Conservation (phyloP, 2,888 invertebrate genomes). For the Rhynchonema sp. region DNA sequence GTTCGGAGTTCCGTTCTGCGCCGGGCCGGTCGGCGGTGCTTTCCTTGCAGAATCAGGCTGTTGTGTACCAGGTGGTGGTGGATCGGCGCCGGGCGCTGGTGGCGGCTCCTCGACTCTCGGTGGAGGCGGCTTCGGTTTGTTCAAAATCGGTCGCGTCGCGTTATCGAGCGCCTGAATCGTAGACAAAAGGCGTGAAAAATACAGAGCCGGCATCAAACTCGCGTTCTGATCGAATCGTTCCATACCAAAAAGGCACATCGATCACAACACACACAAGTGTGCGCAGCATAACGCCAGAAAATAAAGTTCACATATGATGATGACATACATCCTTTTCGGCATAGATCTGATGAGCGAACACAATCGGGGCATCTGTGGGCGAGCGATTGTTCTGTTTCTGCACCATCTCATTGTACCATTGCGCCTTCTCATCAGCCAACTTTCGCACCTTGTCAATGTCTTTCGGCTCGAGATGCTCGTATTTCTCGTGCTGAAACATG, state of each 20-base stretch:
- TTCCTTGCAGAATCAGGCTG: background rate
- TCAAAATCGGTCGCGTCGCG: constrained; percentile 49
- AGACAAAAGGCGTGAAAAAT: no score
- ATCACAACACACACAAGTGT: no score
- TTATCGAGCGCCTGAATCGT: constrained; percentile 41
- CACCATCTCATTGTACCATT: constrained; percentile 62
- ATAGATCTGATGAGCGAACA: constrained; percentile 46
- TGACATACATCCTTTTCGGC: no score
- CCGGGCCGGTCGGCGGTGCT: background rate
- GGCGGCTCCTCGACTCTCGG: constrained; percentile 18
- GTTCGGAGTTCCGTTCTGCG: no score
- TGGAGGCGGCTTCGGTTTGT: constrained; percentile 67
- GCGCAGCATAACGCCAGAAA: background rate
- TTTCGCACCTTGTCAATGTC: constrained; percentile 53
- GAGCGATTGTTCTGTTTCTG: constrained; percentile 36
- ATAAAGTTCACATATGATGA: no score
- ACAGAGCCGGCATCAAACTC: no score
- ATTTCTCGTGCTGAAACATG: constrained; percentile 30
- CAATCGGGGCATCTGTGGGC: constrained; percentile 16
- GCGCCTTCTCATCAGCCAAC: constrained; percentile 48
- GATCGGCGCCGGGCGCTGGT: background rate
- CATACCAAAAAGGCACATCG: no score
- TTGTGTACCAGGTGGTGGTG: no score
- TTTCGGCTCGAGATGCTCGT: constrained; percentile 47
- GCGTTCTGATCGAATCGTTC: no score